phyloP scores from a whole-genome alignment of 2,888 invertebrate genomes.

The Thecophora atra region DNA sequence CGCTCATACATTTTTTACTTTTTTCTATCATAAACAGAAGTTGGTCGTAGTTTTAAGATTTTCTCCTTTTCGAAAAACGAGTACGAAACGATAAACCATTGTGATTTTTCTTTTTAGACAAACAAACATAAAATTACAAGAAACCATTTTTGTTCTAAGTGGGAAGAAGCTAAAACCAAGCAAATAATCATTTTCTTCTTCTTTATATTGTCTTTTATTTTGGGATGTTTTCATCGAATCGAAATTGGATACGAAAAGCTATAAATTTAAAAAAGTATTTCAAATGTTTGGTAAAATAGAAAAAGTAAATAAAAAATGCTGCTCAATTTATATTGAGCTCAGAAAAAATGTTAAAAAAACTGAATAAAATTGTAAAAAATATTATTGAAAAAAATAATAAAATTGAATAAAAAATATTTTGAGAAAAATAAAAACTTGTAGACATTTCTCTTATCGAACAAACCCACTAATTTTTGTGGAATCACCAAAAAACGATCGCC shows the following conservation, averaged over 20 bases:
- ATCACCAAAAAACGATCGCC: no score
- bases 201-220: background rate
- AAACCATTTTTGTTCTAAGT: background rate
- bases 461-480: no score
- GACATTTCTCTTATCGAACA: no score
- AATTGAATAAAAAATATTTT: slow-evolving; percentile 21
- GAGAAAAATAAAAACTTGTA: slow-evolving; percentile 36
- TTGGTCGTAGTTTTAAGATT: background rate
- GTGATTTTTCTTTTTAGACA: slow-evolving; percentile 33
- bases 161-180: no score
- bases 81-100: slow-evolving; percentile 27
- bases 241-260: slow-evolving; percentile 23
- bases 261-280: slow-evolving; percentile 14
- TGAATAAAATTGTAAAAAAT: slow-evolving; percentile 42
- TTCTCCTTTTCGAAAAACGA: slow-evolving; percentile 21
- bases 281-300: slow-evolving; percentile 33
- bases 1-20: no score
- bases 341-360: slow-evolving; percentile 39
- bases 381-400: slow-evolving; percentile 29
- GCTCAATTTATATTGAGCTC: slow-evolving; percentile 28
- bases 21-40: background rate
- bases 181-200: slow-evolving; percentile 1
- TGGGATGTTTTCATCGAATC: slow-evolving; percentile 10
- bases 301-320: slow-evolving; percentile 19
- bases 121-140: slow-evolving; percentile 1